phyloP scores from a whole-genome alignment of 2,888 invertebrate species.

The Xestobium rufovillosum region DNA sequence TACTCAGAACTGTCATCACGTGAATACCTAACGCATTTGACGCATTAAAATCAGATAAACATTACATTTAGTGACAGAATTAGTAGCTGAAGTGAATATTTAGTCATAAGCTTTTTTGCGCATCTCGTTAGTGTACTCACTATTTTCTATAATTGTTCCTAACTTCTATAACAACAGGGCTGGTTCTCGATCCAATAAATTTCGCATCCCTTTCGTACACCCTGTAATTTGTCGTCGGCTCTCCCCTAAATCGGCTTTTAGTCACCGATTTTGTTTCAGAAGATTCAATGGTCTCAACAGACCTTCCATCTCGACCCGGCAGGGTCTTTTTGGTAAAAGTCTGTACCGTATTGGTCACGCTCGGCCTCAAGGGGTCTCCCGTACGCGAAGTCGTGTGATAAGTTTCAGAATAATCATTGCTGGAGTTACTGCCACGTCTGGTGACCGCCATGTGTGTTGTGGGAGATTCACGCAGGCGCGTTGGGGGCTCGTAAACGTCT shows the following conservation, averaged over 20 bases:
- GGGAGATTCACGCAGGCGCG: slow-evolving; percentile 35
- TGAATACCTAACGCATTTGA: no score
- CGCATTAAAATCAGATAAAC: no score
- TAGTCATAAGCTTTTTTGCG: no score
- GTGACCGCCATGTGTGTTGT: slow-evolving; percentile 38
- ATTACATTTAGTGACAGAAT: no score
- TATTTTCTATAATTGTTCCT: slow-evolving; percentile 42
- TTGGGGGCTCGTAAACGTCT: slow-evolving; percentile 42
- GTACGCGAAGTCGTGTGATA: slow-evolving; percentile 61
- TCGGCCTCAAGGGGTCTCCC: slow-evolving; percentile 59
- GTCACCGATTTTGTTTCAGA: slow-evolving; percentile 64
- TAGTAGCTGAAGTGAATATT: no score
- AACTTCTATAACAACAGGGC: slow-evolving; percentile 56
- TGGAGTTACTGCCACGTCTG: slow-evolving; percentile 59
- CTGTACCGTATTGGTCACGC: slow-evolving; percentile 63
- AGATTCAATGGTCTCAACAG: slow-evolving; percentile 62
- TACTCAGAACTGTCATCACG: no score
- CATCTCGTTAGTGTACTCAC: no score
- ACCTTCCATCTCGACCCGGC: slow-evolving; percentile 56
- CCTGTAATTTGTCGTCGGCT: slow-evolving; percentile 38
- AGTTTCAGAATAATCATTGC: slow-evolving; percentile 65
- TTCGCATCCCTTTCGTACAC: not conserved
- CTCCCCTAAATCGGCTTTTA: slow-evolving; percentile 53
- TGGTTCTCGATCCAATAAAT: slow-evolving; percentile 35
- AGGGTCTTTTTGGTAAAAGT: slow-evolving; percentile 62